Conservation (phyloP, 1,140 invertebrate species). For the Paramacrobiotus metropolitanus region DNA sequence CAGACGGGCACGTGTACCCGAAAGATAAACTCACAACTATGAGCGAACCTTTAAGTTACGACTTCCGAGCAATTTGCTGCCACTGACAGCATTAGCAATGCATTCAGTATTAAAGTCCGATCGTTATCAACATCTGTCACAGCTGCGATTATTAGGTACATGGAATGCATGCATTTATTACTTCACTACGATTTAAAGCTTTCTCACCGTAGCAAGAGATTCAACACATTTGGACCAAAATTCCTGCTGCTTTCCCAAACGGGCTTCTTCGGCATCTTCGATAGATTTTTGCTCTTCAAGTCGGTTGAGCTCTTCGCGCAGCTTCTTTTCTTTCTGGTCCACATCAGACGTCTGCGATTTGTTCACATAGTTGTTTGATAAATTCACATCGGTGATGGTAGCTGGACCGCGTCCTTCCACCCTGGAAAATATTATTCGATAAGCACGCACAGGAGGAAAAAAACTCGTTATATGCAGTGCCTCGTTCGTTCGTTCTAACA, state of each 20-base stretch:
- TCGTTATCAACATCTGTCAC: too few relatives aligned
- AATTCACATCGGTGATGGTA: constrained; percentile 20
- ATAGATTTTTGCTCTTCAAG: constrained; percentile 8
- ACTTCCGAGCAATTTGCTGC: too few relatives aligned
- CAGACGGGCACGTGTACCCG: too few relatives aligned
- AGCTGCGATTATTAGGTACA: too few relatives aligned
- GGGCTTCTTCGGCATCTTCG: neutral
- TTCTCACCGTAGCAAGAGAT: constrained; percentile 12
- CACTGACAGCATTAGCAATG: too few relatives aligned
- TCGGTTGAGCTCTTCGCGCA: constrained; percentile 9
- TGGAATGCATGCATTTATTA: neutral
- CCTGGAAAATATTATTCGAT: too few relatives aligned
- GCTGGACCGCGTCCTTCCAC: constrained; percentile 21
- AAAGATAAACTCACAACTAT: too few relatives aligned
- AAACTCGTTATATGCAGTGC: too few relatives aligned
- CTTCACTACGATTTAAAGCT: neutral
- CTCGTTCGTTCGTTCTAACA: too few relatives aligned
- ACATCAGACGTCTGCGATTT: constrained; percentile 10
- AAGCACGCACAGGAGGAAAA: too few relatives aligned
- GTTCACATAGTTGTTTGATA: neutral
- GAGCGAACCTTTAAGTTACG: too few relatives aligned
- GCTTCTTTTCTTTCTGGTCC: constrained; percentile 11
- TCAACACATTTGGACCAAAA: constrained; percentile 9
- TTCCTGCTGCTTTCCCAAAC: constrained; percentile 7
- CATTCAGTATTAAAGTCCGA: too few relatives aligned